Base-by-base conservation (phyloP, 1,140 invertebrate genomes). In the Rhopalosiphum maidis region DNA sequence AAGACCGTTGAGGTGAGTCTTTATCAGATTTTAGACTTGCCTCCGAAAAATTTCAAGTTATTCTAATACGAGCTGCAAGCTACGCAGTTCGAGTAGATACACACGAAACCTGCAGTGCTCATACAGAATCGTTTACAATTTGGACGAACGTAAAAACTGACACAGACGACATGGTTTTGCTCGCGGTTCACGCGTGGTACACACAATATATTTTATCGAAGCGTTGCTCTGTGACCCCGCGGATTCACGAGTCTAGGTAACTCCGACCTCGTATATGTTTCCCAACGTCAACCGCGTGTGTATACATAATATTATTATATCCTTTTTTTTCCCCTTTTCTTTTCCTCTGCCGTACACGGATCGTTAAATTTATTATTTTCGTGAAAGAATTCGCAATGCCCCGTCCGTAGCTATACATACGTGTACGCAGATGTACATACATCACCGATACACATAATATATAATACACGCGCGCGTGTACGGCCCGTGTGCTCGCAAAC, bases 361-460 rank as follows among this genome's bases (percentile, higher is more conserved):
- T n/a, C 46, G 30, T 54, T 51, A 89, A 51, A 89, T 89, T 89
- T 89, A 89, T 89, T 89, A 89, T 89, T 89, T 89, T 89, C 87
- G 87, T 54, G 87, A 89, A n/a, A 54, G 48, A 35, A 89, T 54
- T 89, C 35, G 18, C 87, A 89, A 23, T 54, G 0, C n/a, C 21
- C 30, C 6, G 35, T 11, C 3, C 8, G 22, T 68, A n/a, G 23
- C 48, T 3, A 51, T 15, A 48, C 8, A 11, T 46, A 25, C 22
- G 35, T 22, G 77, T 37, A 83, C 77, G 55, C 30, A 60, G 21
- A 37, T 37, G n/a, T 37, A 83, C 82, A 86, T 43, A 30, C 83
- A 25, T 43, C 83, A 43, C 83, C 83, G 1, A 43, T 25, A 41
- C 41, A 46, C 82, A 11, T 25, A 11, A 25, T 83, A 37, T 86